Base-by-base conservation (phyloP, 2,113 vertebrate species). In the Cyprinodon variegatus region DNA sequence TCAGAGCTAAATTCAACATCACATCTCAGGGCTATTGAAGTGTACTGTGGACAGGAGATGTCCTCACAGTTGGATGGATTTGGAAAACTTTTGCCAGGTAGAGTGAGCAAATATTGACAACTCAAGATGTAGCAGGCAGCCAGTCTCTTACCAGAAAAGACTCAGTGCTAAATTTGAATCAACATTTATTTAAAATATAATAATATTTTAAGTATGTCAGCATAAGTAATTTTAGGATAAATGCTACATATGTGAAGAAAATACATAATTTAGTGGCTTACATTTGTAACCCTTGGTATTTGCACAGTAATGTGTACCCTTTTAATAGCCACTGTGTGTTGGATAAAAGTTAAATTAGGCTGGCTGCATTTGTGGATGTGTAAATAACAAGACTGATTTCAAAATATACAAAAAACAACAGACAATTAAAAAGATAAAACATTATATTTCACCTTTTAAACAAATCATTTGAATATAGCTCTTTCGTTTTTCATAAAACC, bases 351-450 rank as follows among this genome's bases (percentile, higher is more conserved):
- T 46, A 70, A 72, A 15, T 68, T 61, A 29, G 64, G 65, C 72
- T 8, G 68, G 75, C 73, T 77, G 39, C 13, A 50, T 70, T 15
- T 53, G n/a, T 69, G 50, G 50, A 39, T 38, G 38, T 6, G 1
- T 38, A 36, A 40, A 46, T 37, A 57, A 37, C 48, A 15, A 14
- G 48, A 46, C 29, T 29, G 4, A 64, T 61, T 79, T 76, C 29
- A 72, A 61, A 61, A 40, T 11, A 22, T 66, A 62, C 46, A 38
- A 41, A 53, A 38, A 43, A n/a, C 60, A 43, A 29, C 15, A 20
- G 17, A 4, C 17, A 53, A 53, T 20, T 8, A 20, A 53, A 53
- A 20, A 20, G 20, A 53, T 53, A 20, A 53, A 17, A 15, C 6
- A 20, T 8, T 53, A 50, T 50, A 50, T 17, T 50, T 50, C 48